A percentile compares a stretch with the other conserved stretches of the same genome.
phyloP scores from a whole-genome alignment of 2,797 vertebrate genomes.

The Myotis myotis region DNA sequence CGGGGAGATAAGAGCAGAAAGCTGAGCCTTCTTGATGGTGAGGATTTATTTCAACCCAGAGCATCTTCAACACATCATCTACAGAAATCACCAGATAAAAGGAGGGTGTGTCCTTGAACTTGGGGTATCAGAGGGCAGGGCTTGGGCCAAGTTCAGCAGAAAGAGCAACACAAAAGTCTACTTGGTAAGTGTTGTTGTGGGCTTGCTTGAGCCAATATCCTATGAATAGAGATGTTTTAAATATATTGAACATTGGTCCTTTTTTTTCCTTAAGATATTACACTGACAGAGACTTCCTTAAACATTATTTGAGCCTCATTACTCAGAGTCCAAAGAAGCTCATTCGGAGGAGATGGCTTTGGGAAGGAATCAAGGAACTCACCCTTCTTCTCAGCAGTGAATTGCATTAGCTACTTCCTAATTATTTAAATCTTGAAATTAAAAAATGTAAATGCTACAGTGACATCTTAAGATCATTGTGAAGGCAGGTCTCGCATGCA shows the following conservation, averaged over 20 bases:
- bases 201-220: conserved; percentile 44
- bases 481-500: conserved; percentile 92
- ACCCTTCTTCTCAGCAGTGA: conserved; percentile 91
- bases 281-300: conserved; percentile 79
- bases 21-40: neutral
- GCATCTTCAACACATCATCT: neutral
- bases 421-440: conserved; percentile 93
- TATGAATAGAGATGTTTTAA: conserved; percentile 80
- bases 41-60: neutral
- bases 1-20: neutral
- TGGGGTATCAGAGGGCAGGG: neutral
- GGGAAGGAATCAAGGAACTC: conserved; percentile 86
- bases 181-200: neutral
- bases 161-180: neutral
- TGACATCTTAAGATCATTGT: conserved; percentile 95
- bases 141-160: neutral
- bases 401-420: conserved; percentile 93
- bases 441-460: conserved; percentile 91
- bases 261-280: conserved; percentile 77
- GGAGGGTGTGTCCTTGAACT: neutral
- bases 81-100: neutral
- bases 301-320: conserved; percentile 86
- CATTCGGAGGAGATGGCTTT: conserved; percentile 87
- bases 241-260: conserved; percentile 74
- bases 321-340: conserved; percentile 87